A percentile compares a stretch with the other conserved stretches of the same genome.
Evolutionary conservation across 1,140 invertebrate species (phyloP).

Genomic region (Radopholus similis): DNA sequence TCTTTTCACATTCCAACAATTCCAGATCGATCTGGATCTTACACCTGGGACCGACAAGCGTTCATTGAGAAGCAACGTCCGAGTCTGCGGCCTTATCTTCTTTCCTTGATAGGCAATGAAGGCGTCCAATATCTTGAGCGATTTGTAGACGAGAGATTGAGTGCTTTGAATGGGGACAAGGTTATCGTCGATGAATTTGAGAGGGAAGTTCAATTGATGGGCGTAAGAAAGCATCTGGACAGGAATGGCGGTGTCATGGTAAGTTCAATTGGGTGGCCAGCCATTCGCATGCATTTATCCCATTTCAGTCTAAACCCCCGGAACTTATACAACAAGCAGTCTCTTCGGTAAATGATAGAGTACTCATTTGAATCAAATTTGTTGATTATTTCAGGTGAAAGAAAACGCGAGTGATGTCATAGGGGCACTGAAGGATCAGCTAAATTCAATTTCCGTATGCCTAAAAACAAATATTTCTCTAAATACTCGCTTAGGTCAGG

Average conservation of each 20-base stretch:
- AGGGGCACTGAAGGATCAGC: constrained; percentile 45
- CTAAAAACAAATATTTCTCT: not conserved
- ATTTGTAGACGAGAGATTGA: constrained; percentile 49
- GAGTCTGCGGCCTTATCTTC: constrained; percentile 39
- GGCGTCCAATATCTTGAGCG: constrained; percentile 55
- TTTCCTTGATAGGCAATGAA: constrained; percentile 44
- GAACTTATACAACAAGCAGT: constrained; percentile 36
- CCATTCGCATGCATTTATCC: not conserved
- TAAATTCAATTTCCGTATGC: constrained; percentile 36
- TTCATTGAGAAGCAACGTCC: constrained; percentile 42
- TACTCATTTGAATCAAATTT: constrained; percentile 15
- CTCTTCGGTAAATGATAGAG: constrained; percentile 24
- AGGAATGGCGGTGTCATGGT: constrained; percentile 4
- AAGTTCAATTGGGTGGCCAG: not conserved
- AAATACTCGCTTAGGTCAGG: constrained; percentile 40
- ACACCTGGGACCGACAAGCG: constrained; percentile 44
- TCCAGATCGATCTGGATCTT: constrained; percentile 15
- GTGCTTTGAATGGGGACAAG: constrained; percentile 34
- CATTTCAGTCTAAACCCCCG: constrained; percentile 5
- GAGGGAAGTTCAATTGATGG: constrained; percentile 26
- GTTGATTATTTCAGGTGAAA: constrained; percentile 34
- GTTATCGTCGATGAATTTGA: constrained; percentile 50
- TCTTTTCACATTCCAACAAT: not conserved
- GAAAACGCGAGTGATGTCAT: constrained; percentile 52
- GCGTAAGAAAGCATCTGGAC: constrained; percentile 10